Percentiles rank a stretch among this genome's conserved stretches.
Evolutionary conservation across 2,113 vertebrate genomes (phyloP).

Genomic region (Gallinago media): DNA sequence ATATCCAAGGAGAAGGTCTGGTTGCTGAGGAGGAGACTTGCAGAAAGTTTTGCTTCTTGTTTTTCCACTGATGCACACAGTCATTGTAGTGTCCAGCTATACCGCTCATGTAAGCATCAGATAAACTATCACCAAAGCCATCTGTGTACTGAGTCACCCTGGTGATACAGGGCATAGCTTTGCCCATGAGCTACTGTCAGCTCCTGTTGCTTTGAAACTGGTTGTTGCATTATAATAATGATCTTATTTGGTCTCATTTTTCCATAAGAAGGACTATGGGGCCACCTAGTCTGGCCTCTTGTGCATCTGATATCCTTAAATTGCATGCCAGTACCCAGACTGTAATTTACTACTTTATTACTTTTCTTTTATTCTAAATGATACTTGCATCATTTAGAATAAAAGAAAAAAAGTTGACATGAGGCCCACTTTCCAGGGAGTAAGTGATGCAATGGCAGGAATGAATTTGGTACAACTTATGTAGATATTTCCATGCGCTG

Average conservation of each 20-base stretch:
- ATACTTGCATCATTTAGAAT: not conserved
- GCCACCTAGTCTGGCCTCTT: not conserved
- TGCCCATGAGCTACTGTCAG: not conserved
- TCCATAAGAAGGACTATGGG: not conserved
- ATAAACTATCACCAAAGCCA: not conserved
- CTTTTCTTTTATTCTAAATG: no score
- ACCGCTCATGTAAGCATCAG: not conserved
- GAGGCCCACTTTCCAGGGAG: not conserved
- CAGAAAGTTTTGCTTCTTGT: not conserved
- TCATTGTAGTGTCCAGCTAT: not conserved
- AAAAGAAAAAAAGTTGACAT: not conserved
- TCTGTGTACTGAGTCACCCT: rapidly evolving
- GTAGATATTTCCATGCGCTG: not conserved
- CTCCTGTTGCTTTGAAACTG: not conserved
- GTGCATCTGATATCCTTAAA: not conserved
- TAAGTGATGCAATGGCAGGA: not conserved
- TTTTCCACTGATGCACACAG: not conserved
- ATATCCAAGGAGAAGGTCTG: not conserved
- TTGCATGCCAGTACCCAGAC: not conserved
- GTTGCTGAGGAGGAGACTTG: not conserved
- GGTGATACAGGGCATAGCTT: not conserved
- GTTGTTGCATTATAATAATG: not conserved
- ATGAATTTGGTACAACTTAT: not conserved
- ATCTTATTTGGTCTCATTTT: not conserved
- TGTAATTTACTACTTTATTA: no score